Conservation (phyloP, 2,797 vertebrate species). For the Macrochelys suwanniensis region DNA sequence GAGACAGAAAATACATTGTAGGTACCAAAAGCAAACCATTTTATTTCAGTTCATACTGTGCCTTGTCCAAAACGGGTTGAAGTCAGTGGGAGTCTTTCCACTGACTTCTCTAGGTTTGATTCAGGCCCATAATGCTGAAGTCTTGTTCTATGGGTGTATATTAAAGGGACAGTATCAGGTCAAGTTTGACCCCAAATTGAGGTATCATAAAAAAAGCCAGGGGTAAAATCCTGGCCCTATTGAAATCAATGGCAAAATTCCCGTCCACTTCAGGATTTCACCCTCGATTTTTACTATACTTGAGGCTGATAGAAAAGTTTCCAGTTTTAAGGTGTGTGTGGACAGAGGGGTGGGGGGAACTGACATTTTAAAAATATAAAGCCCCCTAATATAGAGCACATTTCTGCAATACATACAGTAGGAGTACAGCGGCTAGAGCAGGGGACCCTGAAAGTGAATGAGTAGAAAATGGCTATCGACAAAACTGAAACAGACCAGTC, state of each 20-base stretch:
- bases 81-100: rapidly evolving
- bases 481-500: background rate
- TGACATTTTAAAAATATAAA: too few relatives aligned
- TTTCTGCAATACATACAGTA: background rate
- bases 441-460: background rate
- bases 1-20: background rate
- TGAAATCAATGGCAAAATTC: background rate
- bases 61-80: rapidly evolving
- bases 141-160: rapidly evolving
- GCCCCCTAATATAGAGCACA: background rate
- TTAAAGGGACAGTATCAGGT: rapidly evolving
- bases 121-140: rapidly evolving
- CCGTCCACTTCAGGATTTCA: background rate
- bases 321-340: background rate
- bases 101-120: rapidly evolving
- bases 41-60: rapidly evolving
- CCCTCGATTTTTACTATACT: background rate
- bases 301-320: background rate
- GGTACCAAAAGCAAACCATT: background rate
- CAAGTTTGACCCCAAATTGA: background rate
- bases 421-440: background rate
- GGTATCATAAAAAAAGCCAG: background rate
- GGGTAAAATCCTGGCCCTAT: background rate
- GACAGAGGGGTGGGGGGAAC: too few relatives aligned
- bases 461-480: background rate